These are phyloP conservation scores for Chloebia gouldiae DNA, from an alignment of 2,113 vertebrate genomes.

Conservation along the genomic window DNA sequence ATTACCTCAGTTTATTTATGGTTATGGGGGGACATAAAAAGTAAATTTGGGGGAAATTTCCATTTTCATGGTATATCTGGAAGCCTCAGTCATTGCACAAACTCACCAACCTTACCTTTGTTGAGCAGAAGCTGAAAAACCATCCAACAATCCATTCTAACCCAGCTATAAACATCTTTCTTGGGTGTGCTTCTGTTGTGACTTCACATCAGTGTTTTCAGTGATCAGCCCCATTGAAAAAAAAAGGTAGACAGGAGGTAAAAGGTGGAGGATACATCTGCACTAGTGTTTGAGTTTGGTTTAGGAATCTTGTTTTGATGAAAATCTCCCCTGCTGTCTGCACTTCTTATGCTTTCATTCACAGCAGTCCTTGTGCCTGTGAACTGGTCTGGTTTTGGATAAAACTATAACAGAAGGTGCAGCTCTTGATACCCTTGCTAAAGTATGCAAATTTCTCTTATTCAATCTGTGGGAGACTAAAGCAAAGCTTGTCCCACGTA, in stretches of 20 bases:
- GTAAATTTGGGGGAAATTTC: neutral
- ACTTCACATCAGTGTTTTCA: neutral
- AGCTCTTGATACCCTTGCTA: neutral
- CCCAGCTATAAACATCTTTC: neutral
- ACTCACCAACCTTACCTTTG: neutral
- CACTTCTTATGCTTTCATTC: neutral
- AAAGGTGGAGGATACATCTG: neutral
- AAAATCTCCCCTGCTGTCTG: neutral
- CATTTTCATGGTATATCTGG: neutral
- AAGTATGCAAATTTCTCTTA: neutral
- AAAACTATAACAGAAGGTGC: neutral
- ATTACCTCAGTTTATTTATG: neutral
- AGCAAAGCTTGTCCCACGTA: neutral
- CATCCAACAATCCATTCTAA: neutral
- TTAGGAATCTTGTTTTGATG: neutral
- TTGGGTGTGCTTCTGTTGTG: neutral
- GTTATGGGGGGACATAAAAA: neutral
- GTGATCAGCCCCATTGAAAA: neutral
- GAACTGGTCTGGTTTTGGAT: neutral
- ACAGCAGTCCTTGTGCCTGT: neutral
- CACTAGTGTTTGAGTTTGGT: neutral
- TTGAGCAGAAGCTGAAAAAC: neutral
- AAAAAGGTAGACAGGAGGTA: neutral
- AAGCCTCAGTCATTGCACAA: neutral
- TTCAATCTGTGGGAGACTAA: neutral